These are phyloP conservation scores for Echinops telfairi DNA, from an alignment of 2,113 vertebrate species.

Conservation along the genomic window DNA sequence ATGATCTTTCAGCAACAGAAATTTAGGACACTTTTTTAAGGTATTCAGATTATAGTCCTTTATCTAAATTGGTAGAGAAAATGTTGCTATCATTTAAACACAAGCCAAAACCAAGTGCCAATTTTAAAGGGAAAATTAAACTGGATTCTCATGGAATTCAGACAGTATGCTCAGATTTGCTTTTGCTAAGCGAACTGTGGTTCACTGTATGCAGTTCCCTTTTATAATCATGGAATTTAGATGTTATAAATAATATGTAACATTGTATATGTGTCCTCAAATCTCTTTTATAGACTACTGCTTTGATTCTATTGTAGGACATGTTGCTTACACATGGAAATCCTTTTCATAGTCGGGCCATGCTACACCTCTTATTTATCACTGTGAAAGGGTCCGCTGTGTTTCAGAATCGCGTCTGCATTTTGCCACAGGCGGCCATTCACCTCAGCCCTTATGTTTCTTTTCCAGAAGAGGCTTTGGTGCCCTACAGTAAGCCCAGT, in stretches of 20 bases:
- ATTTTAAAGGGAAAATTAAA: conserved; percentile 83
- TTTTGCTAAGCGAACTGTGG: conserved; percentile 79
- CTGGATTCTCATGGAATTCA: conserved; percentile 70
- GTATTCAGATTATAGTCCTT: conserved; percentile 77
- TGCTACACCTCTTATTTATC: conserved; percentile 25
- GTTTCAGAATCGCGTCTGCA: background rate
- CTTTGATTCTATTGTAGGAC: conserved; percentile 48
- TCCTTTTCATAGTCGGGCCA: background rate
- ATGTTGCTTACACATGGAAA: conserved; percentile 33
- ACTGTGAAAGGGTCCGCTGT: conserved; percentile 19
- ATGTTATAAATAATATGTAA: conserved; percentile 76
- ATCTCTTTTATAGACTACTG: conserved; percentile 67
- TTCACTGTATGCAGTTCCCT: conserved; percentile 60
- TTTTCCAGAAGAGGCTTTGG: conserved; percentile 93
- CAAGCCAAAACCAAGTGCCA: conserved; percentile 71
- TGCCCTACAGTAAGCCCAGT: conserved; percentile 97
- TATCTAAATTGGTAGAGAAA: conserved; percentile 80
- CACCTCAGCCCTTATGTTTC: conserved; percentile 36
- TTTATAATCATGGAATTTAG: conserved; percentile 70
- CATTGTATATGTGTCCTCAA: background rate
- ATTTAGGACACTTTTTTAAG: conserved; percentile 79
- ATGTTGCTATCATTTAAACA: conserved; percentile 77
- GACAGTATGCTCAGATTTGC: conserved; percentile 73
- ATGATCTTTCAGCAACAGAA: conserved; percentile 68
- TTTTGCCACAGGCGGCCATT: background rate